Percentiles rank a stretch among this genome's conserved stretches.
phyloP scores from a whole-genome alignment of 2,888 invertebrate species.

The Pedicia rivosa region DNA sequence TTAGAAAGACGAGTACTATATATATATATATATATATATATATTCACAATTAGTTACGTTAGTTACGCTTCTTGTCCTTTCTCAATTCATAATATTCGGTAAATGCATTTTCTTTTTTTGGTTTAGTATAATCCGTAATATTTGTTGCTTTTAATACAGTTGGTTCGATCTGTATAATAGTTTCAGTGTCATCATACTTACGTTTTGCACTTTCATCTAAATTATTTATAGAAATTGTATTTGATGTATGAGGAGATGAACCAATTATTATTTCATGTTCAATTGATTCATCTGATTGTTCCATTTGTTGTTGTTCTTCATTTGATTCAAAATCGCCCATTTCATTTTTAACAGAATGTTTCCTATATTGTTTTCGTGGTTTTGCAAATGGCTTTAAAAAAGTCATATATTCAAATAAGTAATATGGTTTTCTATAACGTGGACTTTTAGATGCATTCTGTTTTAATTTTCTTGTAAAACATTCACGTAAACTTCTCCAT shows the following conservation, averaged over 20 bases:
- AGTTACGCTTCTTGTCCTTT: background rate
- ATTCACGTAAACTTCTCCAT: conserved; percentile 30
- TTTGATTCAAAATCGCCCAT: background rate
- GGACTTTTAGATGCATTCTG: conserved; percentile 27
- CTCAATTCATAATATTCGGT: too few species aligned
- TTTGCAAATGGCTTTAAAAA: conserved; percentile 30
- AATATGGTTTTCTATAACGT: conserved; percentile 29
- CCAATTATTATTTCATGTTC: background rate
- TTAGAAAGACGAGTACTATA: conserved; percentile 36
- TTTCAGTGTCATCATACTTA: background rate
- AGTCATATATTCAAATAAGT: conserved; percentile 30
- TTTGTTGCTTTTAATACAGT: too few species aligned
- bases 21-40: conserved; percentile 34
- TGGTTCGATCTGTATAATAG: background rate
- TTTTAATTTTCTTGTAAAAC: conserved; percentile 28
- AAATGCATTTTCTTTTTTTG: too few species aligned
- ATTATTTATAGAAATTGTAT: background rate
- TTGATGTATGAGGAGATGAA: background rate
- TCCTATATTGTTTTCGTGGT: conserved; percentile 18
- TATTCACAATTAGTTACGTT: too few species aligned
- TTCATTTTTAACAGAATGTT: background rate
- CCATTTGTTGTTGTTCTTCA: background rate
- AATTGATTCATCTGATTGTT: background rate
- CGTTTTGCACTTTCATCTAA: background rate
- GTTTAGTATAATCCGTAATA: too few species aligned